phyloP scores from a whole-genome alignment of 1,140 invertebrate genomes.

The Drosophila watanabei region DNA sequence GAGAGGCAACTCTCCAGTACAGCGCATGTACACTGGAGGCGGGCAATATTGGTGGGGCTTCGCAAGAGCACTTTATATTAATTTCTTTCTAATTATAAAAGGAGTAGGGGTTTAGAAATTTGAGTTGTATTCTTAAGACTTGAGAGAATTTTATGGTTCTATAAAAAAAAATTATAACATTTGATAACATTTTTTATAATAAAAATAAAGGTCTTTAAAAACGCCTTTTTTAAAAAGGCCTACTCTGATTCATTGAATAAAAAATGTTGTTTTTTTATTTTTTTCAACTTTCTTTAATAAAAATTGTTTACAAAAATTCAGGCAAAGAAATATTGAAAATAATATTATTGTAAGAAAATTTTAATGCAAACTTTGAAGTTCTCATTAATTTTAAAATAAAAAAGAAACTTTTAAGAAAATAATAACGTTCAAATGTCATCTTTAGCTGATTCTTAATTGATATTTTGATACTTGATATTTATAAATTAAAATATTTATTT shows the following conservation, averaged over 20 bases:
- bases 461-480: too few relatives aligned
- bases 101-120: too few relatives aligned
- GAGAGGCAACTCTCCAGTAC: conserved; percentile 18
- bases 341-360: background rate
- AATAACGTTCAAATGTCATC: background rate
- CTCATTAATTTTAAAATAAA: too few relatives aligned
- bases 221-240: too few relatives aligned
- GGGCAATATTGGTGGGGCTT: conserved; percentile 53
- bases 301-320: too few relatives aligned
- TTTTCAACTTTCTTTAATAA: too few relatives aligned
- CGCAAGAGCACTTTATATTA: background rate
- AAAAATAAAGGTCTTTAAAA: too few relatives aligned
- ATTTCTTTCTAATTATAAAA: background rate
- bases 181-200: background rate
- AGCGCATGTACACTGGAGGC: conserved; percentile 73
- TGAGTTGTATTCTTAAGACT: background rate
- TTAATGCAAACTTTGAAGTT: too few relatives aligned
- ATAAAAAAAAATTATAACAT: background rate
- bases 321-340: too few relatives aligned
- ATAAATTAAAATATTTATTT: too few relatives aligned
- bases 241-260: background rate
- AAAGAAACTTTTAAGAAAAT: background rate
- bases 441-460: too few relatives aligned
- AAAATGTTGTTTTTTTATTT: background rate
- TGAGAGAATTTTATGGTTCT: background rate